Percentiles rank a stretch among this genome's conserved stretches.
Evolutionary conservation across 2,113 vertebrate genomes (phyloP).

Genomic region (Cavia aperea): DNA sequence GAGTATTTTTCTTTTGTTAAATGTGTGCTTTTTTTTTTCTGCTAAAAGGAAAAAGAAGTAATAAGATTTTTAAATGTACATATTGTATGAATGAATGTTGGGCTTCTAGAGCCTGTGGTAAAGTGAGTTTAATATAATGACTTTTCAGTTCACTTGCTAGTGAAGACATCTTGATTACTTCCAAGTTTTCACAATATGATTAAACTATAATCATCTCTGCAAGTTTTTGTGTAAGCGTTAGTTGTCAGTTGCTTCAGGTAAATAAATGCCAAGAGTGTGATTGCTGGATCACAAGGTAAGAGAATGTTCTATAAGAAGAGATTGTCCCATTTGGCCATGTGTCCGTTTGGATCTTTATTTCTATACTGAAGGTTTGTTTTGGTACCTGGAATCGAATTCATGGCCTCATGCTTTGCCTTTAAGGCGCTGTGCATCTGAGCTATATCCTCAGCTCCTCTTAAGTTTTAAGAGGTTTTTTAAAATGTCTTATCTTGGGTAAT

Average conservation of each 20-base stretch:
- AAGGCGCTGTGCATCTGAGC: too few species aligned
- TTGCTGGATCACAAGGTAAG: not conserved
- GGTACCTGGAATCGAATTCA: too few species aligned
- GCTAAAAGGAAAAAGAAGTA: not conserved
- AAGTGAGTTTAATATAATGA: not conserved
- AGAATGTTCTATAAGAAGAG: not conserved
- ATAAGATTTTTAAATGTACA: not conserved
- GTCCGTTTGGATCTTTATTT: not conserved
- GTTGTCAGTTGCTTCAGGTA: not conserved
- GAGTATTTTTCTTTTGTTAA: not conserved
- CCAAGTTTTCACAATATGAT: not conserved
- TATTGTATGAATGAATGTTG: not conserved
- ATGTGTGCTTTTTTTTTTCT: not conserved
- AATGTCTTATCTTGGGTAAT: not conserved
- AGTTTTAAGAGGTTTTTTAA: slow-evolving; percentile 2
- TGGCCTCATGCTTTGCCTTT: too few species aligned
- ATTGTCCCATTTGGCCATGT: not conserved
- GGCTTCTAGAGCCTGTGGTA: not conserved
- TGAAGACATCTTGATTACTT: not conserved
- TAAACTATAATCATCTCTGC: not conserved
- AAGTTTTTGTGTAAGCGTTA: not conserved
- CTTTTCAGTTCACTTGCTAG: not conserved
- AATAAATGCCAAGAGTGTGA: not conserved
- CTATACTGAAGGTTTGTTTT: too few species aligned
- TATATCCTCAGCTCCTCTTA: not conserved